phyloP scores from a whole-genome alignment of 2,113 vertebrate species.

The Neogobius melanostomus region DNA sequence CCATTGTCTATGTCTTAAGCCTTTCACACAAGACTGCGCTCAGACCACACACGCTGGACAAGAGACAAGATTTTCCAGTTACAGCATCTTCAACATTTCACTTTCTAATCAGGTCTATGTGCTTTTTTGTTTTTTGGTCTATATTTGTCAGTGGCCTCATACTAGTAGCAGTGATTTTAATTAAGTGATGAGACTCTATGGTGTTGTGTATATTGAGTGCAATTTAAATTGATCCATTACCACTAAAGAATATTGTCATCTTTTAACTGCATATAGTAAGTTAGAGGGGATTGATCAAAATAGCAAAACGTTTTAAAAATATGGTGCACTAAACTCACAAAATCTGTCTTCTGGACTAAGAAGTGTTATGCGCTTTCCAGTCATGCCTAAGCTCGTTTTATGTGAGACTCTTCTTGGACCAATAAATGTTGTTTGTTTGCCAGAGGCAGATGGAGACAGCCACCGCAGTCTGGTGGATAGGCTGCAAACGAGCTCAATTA shows the following conservation, averaged over 20 bases:
- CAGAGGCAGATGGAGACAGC: constrained; percentile 46
- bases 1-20: constrained; percentile 8
- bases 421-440: constrained; percentile 59
- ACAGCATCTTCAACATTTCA: constrained; percentile 9
- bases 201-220: too few relatives aligned
- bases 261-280: too few relatives aligned
- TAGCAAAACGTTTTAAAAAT: background rate
- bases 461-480: constrained; percentile 26
- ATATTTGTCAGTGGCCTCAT: background rate
- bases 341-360: constrained; percentile 7
- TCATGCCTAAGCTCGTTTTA: constrained; percentile 47
- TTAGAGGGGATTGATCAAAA: too few relatives aligned
- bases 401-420: constrained; percentile 45
- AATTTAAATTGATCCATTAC: too few relatives aligned
- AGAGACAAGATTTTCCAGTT: constrained; percentile 30
- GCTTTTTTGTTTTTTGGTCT: background rate
- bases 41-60: constrained; percentile 36
- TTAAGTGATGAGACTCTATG: background rate
- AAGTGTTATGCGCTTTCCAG: constrained; percentile 28
- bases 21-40: constrained; percentile 48
- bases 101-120: background rate
- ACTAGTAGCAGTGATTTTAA: background rate
- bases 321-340: background rate
- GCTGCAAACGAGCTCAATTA: constrained; percentile 43
- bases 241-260: too few relatives aligned